Base-by-base conservation (phyloP, 2,797 vertebrate genomes). In the Halcyon badia region DNA sequence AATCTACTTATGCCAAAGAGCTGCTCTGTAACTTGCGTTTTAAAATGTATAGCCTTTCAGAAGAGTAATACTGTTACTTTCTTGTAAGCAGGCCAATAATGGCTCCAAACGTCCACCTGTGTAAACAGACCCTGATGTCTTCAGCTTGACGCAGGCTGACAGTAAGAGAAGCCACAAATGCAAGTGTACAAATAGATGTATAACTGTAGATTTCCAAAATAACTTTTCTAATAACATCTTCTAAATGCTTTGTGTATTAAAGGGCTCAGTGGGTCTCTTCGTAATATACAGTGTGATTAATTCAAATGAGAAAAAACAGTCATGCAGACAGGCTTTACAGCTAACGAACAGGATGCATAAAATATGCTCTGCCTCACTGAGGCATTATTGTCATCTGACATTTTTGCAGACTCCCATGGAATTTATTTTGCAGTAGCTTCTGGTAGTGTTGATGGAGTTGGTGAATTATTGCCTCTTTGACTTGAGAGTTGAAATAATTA, bases 261-360 rank as follows among this genome's bases (percentile, higher is more conserved):
- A 87, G 83, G 72, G 46, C 78, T 91, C 87, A 92, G 69, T 2
- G 0, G 20, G 28, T 90, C 48, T 87, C 52, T 91, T 95, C 44
- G 30, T 91, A 77, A 90, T 68, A 84, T 54, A 61, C 58, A 65
- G 51, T 51, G 78, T 92, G 73, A 94, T 97, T 96, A 96, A 96
- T 97, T 94, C 71, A 93, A 95, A 97, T 90, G 82, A 95, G 87
- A 65, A 84, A 66, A 95, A 69, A 94, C 54, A 91, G 89, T 66
- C 66, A 82, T 83, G 92, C 90, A 97, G 95, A 83, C 83, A 94
- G 52, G 73, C 83, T 92, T 97, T 94, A 78, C 90, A 65, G 51
- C 49, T 96, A 92, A 97, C 61, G 65, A 94, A 69, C 89, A 90
- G 41, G 60, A 39, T 96, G 84, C 79, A 84, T 82, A 94, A 97